Evolutionary conservation across 2,888 invertebrate genomes (phyloP).

Genomic region (Amphipyra berbera): DNA sequence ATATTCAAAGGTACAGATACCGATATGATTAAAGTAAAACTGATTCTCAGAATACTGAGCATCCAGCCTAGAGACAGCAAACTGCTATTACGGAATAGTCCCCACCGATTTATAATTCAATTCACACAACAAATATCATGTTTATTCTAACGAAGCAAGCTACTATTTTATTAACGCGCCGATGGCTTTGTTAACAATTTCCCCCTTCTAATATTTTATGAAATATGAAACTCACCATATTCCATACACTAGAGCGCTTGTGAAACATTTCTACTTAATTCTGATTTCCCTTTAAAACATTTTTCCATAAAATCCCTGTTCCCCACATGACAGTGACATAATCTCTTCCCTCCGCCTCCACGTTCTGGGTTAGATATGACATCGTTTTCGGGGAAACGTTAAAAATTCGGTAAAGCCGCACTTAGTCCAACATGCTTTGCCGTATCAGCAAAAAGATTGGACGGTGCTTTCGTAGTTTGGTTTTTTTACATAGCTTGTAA

Average conservation of each 20-base stretch:
- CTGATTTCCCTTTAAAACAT: slow-evolving; percentile 50
- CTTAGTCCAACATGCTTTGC: slow-evolving; percentile 8
- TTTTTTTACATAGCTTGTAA: neutral
- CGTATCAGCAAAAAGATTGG: too few relatives aligned
- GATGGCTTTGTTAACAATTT: slow-evolving; percentile 2
- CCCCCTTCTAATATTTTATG: neutral
- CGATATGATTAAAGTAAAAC: too few relatives aligned
- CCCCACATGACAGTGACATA: slow-evolving; percentile 52
- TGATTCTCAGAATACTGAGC: too few relatives aligned
- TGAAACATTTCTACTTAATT: slow-evolving; percentile 39
- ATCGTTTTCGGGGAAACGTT: slow-evolving; percentile 16
- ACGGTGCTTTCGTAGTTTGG: neutral
- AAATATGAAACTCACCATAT: slow-evolving; percentile 19
- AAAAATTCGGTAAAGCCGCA: slow-evolving; percentile 21
- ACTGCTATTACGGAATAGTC: too few relatives aligned
- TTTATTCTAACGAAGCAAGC: too few relatives aligned
- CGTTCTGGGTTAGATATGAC: slow-evolving; percentile 48
- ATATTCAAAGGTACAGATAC: too few relatives aligned
- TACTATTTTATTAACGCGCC: neutral
- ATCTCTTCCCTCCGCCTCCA: slow-evolving; percentile 41
- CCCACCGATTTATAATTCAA: too few relatives aligned
- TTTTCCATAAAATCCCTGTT: slow-evolving; percentile 54
- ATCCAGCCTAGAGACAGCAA: too few relatives aligned
- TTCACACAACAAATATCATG: too few relatives aligned
- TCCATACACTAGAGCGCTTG: slow-evolving; percentile 4